Conservation (phyloP, 2,797 vertebrate genomes). For the Epinephelus awoara region DNA sequence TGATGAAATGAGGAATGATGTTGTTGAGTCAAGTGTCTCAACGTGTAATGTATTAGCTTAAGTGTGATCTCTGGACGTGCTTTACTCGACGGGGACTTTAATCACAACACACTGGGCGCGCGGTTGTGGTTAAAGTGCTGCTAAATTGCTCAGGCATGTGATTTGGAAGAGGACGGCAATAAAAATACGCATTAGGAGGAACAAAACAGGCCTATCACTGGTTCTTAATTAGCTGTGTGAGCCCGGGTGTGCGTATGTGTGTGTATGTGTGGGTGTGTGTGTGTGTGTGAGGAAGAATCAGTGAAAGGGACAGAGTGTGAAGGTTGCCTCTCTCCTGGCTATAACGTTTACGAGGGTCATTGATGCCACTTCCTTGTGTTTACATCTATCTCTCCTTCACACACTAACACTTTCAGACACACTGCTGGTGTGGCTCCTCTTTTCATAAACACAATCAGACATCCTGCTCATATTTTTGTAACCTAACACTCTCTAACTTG, state of each 20-base stretch:
- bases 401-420: conserved; percentile 3
- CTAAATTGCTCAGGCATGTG: conserved; percentile 56
- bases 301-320: conserved; percentile 30
- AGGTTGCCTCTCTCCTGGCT: conserved; percentile 42
- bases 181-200: conserved; percentile 63
- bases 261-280: conserved; percentile 5
- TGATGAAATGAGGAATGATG: conserved; percentile 3
- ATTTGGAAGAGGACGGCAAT: conserved; percentile 56
- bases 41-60: conserved; percentile 21
- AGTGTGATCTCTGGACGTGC: conserved; percentile 25
- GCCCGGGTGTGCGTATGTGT: background rate
- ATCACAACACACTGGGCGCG: conserved; percentile 42
- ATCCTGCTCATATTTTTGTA: background rate
- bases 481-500: background rate
- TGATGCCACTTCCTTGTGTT: conserved; percentile 29
- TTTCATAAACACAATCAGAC: background rate
- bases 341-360: conserved; percentile 41
- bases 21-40: background rate
- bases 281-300: background rate
- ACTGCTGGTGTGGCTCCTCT: background rate
- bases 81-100: conserved; percentile 39
- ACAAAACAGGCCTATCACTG: conserved; percentile 57
- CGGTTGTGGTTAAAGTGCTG: conserved; percentile 30
- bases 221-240: conserved; percentile 61
- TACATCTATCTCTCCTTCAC: conserved; percentile 4